Evolutionary conservation across 2,797 vertebrate species (phyloP).

Genomic region (Falco berigora): DNA sequence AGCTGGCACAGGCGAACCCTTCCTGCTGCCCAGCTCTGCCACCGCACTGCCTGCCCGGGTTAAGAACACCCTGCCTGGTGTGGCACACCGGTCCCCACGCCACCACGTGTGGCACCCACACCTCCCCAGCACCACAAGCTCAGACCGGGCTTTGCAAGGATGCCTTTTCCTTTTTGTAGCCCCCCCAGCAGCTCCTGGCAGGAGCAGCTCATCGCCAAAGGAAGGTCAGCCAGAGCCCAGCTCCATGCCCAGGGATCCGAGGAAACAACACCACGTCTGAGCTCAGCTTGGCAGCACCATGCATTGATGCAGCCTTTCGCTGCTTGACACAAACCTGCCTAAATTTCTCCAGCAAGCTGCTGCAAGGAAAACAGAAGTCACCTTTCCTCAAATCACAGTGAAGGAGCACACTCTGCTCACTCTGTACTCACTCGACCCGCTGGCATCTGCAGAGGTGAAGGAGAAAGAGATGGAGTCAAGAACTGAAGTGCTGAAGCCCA

Average conservation of each 20-base stretch:
- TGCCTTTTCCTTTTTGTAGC: background rate
- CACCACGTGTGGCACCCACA: background rate
- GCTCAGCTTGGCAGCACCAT: accelerated
- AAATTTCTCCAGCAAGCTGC: background rate
- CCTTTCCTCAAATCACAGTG: background rate
- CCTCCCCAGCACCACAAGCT: background rate
- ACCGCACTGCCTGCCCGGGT: accelerated
- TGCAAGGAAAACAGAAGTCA: background rate
- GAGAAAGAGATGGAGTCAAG: background rate
- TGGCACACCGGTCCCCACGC: accelerated
- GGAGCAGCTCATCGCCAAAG: background rate
- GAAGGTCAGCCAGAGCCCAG: background rate
- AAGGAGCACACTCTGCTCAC: background rate
- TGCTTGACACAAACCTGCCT: background rate
- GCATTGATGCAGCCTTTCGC: background rate
- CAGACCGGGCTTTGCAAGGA: accelerated
- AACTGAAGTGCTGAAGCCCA: background rate
- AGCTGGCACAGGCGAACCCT: background rate
- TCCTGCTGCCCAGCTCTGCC: background rate
- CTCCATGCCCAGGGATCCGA: background rate
- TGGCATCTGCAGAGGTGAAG: background rate
- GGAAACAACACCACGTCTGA: accelerated
- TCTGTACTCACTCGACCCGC: background rate
- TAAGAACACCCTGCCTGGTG: background rate
- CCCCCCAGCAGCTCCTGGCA: background rate